Conservation (phyloP, 2,113 vertebrate genomes). For the Acanthisitta chloris region DNA sequence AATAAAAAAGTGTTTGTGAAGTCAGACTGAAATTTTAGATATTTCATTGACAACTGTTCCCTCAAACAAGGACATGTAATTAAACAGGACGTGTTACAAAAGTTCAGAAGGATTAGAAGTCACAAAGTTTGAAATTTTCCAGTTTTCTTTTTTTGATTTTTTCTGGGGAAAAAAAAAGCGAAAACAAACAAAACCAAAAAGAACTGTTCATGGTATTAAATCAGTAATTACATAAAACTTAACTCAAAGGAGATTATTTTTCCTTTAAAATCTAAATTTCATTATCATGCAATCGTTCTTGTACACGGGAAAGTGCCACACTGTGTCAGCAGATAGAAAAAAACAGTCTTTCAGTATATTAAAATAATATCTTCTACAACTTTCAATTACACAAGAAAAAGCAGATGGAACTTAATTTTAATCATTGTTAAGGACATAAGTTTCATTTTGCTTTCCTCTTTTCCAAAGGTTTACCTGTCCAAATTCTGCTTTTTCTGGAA, state of each 20-base stretch:
- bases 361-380: neutral
- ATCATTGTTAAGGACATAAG: neutral
- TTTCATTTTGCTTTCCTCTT: neutral
- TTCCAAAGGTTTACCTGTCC: neutral
- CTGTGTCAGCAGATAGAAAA: neutral
- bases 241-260: neutral
- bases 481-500: neutral
- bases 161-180: neutral
- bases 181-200: neutral
- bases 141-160: neutral
- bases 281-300: neutral
- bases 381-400: neutral
- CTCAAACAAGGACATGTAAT: neutral
- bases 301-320: neutral
- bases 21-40: neutral
- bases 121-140: neutral
- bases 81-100: neutral
- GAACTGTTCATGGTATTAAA: neutral
- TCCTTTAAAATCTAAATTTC: neutral
- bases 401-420: neutral
- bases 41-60: neutral
- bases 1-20: neutral
- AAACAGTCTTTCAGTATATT: neutral
- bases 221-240: neutral
- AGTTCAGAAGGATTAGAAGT: neutral